These are phyloP conservation scores for Plecotus auritus DNA, from an alignment of 2,113 vertebrate species.

Conservation along the genomic window DNA sequence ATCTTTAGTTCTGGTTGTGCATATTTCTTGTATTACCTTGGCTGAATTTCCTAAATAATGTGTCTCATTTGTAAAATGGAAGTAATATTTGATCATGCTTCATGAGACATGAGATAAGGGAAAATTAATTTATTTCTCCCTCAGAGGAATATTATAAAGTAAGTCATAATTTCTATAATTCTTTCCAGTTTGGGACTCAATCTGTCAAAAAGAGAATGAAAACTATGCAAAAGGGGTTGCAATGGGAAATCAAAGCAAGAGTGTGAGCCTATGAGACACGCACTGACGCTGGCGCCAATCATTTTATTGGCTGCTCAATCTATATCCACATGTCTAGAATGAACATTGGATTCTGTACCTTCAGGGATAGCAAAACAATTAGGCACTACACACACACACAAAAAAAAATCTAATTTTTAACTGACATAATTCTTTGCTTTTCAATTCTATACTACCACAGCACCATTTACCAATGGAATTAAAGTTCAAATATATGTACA, in stretches of 20 bases:
- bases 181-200: background rate
- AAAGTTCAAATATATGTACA: background rate
- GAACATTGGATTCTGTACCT: background rate
- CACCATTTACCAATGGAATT: background rate
- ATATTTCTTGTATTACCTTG: background rate
- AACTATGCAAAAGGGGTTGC: background rate
- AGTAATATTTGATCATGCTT: background rate
- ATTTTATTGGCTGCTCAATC: background rate
- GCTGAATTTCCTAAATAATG: background rate
- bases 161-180: background rate
- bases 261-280: rapidly evolving
- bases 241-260: background rate
- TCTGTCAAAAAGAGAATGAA: background rate
- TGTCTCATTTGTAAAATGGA: background rate
- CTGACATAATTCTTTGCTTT: background rate
- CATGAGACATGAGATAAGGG: background rate
- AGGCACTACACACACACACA: background rate
- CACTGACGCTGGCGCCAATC: rapidly evolving
- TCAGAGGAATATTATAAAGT: background rate
- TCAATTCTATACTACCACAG: background rate
- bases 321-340: background rate
- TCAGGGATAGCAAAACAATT: background rate
- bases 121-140: background rate
- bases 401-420: background rate
- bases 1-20: background rate